These are phyloP conservation scores for Paralvinella palmiformis DNA, from an alignment of 1,140 invertebrate genomes.

Conservation along the genomic window DNA sequence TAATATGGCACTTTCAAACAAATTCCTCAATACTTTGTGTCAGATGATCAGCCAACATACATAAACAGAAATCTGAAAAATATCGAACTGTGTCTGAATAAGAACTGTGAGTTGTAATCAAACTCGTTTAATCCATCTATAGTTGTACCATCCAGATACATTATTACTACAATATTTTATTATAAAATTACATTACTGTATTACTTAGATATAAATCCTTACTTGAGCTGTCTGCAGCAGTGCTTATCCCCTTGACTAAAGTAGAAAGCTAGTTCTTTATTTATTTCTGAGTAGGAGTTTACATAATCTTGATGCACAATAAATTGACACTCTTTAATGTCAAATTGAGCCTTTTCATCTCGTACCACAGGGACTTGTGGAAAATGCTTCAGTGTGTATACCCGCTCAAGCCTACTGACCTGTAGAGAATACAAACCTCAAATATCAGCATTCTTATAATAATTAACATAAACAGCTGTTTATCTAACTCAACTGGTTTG, in stretches of 20 bases:
- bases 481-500: background rate
- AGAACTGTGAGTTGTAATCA: background rate
- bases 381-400: conserved; percentile 27
- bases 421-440: conserved; percentile 16
- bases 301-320: conserved; percentile 32
- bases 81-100: background rate
- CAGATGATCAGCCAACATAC: no score
- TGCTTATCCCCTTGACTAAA: conserved; percentile 22
- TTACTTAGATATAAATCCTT: background rate
- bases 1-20: no score
- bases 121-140: background rate
- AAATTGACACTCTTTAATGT: conserved; percentile 24
- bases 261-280: conserved; percentile 35
- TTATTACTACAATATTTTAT: background rate
- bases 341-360: conserved; percentile 29
- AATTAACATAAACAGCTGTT: background rate
- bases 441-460: background rate
- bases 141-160: background rate
- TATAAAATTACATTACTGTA: background rate
- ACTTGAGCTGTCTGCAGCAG: conserved; percentile 7
- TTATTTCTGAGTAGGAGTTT: conserved; percentile 29
- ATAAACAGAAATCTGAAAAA: background rate
- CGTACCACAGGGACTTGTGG: conserved; percentile 25
- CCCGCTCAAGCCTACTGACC: conserved; percentile 30
- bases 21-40: no score